A percentile compares a stretch with the other conserved stretches of the same genome.
These are phyloP conservation scores for Nephrocerus scutellatus DNA, from an alignment of 2,888 invertebrate genomes.

Conservation along the genomic window DNA sequence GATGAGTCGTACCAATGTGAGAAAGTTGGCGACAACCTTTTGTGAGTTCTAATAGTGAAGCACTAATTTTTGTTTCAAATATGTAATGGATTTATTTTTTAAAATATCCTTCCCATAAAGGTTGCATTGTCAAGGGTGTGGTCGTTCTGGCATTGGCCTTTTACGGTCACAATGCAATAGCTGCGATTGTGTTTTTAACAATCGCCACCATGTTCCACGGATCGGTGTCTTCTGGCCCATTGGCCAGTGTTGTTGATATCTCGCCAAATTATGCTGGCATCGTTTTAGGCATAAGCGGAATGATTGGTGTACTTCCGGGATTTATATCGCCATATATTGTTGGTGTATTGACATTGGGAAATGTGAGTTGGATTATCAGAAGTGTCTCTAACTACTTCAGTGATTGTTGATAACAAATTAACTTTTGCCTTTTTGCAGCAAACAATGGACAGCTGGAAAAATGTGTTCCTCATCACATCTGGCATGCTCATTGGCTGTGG, in stretches of 20 bases:
- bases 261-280: slow-evolving; percentile 57
- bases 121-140: slow-evolving; percentile 55
- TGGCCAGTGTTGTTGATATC: slow-evolving; percentile 61
- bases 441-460: slow-evolving; percentile 56
- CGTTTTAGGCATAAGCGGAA: slow-evolving; percentile 56
- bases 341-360: slow-evolving; percentile 55
- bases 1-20: slow-evolving; percentile 56
- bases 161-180: slow-evolving; percentile 55
- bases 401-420: background rate
- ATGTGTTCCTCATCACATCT: slow-evolving; percentile 54
- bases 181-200: slow-evolving; percentile 56
- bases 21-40: slow-evolving; percentile 57
- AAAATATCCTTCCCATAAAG: slow-evolving; percentile 36
- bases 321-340: slow-evolving; percentile 58
- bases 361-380: slow-evolving; percentile 50
- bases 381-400: background rate
- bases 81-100: slow-evolving; percentile 1
- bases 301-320: slow-evolving; percentile 54
- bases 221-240: slow-evolving; percentile 59
- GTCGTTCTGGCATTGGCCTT: slow-evolving; percentile 57
- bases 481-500: slow-evolving; percentile 51
- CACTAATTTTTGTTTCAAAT: background rate
- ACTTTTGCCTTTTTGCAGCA: slow-evolving; percentile 47
- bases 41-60: slow-evolving; percentile 45
- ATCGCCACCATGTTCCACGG: slow-evolving; percentile 60